A percentile compares a stretch with the other conserved stretches of the same genome.
Conservation (phyloP, 2,797 vertebrate species). For the Miichthys miiuy region DNA sequence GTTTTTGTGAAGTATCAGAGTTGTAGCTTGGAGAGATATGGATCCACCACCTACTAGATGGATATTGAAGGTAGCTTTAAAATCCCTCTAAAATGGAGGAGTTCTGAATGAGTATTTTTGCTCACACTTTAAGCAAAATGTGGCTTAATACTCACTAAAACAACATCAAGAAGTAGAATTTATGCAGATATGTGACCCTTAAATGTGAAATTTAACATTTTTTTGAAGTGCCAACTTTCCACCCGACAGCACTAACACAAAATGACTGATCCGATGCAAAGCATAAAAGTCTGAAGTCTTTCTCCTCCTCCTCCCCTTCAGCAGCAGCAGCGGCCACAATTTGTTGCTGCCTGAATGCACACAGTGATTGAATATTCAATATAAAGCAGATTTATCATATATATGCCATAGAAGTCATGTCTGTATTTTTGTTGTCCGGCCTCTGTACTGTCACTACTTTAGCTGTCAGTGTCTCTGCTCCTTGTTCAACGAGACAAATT, state of each 20-base stretch:
- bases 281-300: slow-evolving; percentile 21
- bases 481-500: slow-evolving; percentile 47
- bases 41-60: too few relatives aligned
- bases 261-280: slow-evolving; percentile 13
- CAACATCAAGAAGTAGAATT: not conserved
- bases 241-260: slow-evolving; percentile 8
- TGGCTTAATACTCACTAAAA: not conserved
- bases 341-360: slow-evolving; percentile 44
- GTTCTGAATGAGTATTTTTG: not conserved
- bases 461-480: slow-evolving; percentile 7
- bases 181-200: not conserved
- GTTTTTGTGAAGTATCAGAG: not conserved
- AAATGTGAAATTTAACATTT: not conserved
- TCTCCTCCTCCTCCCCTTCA: slow-evolving; percentile 4
- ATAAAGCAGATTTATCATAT: slow-evolving; percentile 51
- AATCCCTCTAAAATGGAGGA: accelerated
- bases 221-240: not conserved
- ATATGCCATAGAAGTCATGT: slow-evolving; percentile 3
- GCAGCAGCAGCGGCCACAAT: slow-evolving; percentile 21
- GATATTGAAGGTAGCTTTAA: not conserved
- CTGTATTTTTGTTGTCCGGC: not conserved
- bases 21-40: not conserved
- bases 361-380: slow-evolving; percentile 52
- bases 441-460: slow-evolving; percentile 25
- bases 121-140: not conserved